These are phyloP conservation scores for Himalopsyche tibetana DNA, from an alignment of 2,888 invertebrate genomes.

Conservation along the genomic window DNA sequence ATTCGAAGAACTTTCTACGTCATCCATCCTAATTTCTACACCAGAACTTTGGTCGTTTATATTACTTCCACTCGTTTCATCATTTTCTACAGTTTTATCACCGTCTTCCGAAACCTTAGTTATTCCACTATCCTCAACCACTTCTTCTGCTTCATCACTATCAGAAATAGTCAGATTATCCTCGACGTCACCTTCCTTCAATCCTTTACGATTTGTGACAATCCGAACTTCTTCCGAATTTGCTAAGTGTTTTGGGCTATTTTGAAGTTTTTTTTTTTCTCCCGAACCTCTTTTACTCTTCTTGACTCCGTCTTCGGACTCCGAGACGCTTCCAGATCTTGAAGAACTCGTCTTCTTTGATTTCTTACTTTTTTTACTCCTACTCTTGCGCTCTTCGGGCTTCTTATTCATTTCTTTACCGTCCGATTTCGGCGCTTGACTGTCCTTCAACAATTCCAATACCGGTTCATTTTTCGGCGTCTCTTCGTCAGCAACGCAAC, in stretches of 20 bases:
- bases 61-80: background rate
- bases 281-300: conserved; percentile 51
- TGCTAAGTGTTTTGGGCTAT: conserved; percentile 58
- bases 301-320: conserved; percentile 12
- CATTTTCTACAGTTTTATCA: background rate
- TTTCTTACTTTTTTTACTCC: conserved; percentile 67
- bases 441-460: background rate
- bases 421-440: background rate
- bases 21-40: background rate
- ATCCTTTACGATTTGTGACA: background rate
- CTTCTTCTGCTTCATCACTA: background rate
- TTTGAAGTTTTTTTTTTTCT: conserved; percentile 61
- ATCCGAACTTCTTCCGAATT: conserved; percentile 10
- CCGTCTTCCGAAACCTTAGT: background rate
- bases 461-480: background rate
- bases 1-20: background rate
- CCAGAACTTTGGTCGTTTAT: background rate
- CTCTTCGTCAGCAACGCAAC: background rate
- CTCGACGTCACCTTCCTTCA: background rate
- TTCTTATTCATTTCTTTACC: background rate
- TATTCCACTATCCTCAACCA: background rate
- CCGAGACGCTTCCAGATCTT: conserved; percentile 35
- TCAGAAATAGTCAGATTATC: background rate
- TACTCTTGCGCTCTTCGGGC: conserved; percentile 51
- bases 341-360: conserved; percentile 68